Base-by-base conservation (phyloP, 53 echinoderm and acorn worm genomes). In the Pentamera pediparva region DNA sequence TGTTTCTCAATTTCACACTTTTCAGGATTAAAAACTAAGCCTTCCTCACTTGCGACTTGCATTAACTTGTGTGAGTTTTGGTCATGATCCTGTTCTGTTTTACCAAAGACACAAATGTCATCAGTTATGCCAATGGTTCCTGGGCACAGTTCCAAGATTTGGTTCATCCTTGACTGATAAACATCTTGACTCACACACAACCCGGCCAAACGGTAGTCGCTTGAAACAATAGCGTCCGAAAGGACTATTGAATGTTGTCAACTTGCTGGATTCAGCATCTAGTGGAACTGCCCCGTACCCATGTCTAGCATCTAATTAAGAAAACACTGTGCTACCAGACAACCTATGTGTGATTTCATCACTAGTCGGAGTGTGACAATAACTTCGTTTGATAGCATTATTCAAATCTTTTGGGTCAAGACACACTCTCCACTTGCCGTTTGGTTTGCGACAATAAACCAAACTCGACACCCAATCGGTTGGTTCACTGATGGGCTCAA, bases 181-280 rank as follows among this genome's bases (percentile, higher is more conserved):
- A 86, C 40, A 29, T 90, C 86, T 49, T 89, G 90, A 27, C 79
- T 75, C 25, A 82, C 59, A 57, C 53, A 61, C 13, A 90, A 59
- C 4, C n/a, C n/a, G n/a, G n/a, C 86, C 90, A 70, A 90, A 86
- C 1, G 82, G 90, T 19, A 86, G 29, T 34, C 86, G 49, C n/a
- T 57, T 69, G 79, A 83, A 90, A 3, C 80, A 25, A 61, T 64
- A 90, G 13, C 86, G 56, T 28, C 86, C 83, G 22, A 81, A 81
- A 18, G 90, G 82, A 36, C 82, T 86, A 49, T 86, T 90, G 79
- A 90, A 90, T 17, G 90, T 86, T 15, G 86, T 90, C 29, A 86
- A 43, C 12, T 12, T 31, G 31, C 76, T 79, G 3, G 76, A 75
- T n/a, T 72, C 65, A 15, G 72, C 9, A 29, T 85, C 80, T 19